Conservation (phyloP, 2,113 vertebrate species). For the Piaya cayana region DNA sequence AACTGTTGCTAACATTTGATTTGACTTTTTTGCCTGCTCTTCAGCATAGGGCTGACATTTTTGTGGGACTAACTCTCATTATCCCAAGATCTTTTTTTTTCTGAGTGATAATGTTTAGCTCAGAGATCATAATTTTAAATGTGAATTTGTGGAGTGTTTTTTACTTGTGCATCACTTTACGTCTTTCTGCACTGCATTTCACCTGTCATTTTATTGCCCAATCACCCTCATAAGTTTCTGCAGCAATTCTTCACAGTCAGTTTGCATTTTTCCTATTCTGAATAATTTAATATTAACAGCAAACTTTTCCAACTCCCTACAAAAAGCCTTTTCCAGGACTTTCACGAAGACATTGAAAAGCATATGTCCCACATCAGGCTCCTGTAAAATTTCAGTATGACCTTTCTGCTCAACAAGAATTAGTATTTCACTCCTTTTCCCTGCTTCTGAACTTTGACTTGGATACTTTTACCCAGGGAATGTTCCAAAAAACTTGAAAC, state of each 20-base stretch:
- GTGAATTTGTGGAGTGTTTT: background rate
- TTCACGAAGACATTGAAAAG: background rate
- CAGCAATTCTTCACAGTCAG: background rate
- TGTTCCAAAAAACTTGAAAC: background rate
- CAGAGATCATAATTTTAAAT: background rate
- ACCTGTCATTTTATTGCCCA: background rate
- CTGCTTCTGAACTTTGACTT: background rate
- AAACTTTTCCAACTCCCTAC: background rate
- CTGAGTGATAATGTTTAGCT: background rate
- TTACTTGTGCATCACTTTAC: background rate
- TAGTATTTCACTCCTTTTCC: background rate
- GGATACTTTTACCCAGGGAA: background rate
- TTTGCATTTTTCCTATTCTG: background rate
- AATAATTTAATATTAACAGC: constrained; percentile 1
- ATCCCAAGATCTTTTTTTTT: background rate
- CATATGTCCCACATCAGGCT: background rate
- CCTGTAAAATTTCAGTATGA: background rate
- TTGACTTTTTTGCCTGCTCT: background rate
- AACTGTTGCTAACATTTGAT: background rate
- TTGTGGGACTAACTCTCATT: background rate
- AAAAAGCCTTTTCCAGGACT: background rate
- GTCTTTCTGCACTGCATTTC: background rate
- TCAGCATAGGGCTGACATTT: background rate
- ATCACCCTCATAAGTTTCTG: background rate
- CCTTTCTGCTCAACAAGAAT: background rate